Evolutionary conservation across 2,888 invertebrate species (phyloP).

Genomic region (Troides helena): DNA sequence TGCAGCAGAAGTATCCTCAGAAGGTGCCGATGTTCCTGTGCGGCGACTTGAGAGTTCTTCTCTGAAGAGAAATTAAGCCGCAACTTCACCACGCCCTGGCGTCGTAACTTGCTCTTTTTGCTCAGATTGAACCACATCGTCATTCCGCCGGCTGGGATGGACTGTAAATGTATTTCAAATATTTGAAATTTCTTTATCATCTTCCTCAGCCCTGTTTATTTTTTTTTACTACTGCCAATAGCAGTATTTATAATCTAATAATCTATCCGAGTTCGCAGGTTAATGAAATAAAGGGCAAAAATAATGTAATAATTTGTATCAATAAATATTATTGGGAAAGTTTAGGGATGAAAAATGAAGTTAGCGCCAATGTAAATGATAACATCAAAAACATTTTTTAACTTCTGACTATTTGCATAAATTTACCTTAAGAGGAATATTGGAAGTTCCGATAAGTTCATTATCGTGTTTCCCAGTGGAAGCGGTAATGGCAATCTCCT

Average conservation of each 20-base stretch:
- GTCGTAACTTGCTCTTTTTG: conserved; percentile 88
- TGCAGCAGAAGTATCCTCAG: conserved; percentile 87
- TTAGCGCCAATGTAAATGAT: not conserved
- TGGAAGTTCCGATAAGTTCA: conserved; percentile 95
- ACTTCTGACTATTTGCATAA: no score
- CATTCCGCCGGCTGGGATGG: conserved; percentile 95
- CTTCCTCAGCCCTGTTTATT: not conserved
- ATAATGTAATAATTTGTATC: not conserved
- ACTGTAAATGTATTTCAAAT: conserved; percentile 78
- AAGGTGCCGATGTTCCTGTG: conserved; percentile 91
- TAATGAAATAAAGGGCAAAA: not conserved
- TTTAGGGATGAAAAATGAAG: no score
- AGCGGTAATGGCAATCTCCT: conserved; percentile 95
- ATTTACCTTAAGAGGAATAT: conserved; percentile 89
- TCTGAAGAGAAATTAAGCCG: conserved; percentile 91
- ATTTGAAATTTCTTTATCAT: not conserved
- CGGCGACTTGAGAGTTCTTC: conserved; percentile 90
- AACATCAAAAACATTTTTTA: not conserved
- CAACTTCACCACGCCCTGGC: conserved; percentile 93
- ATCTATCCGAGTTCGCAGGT: no score
- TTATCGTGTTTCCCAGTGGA: conserved; percentile 97
- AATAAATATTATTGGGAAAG: not conserved
- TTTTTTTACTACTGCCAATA: no score
- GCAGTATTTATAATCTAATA: no score
- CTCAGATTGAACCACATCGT: conserved; percentile 95